Evolutionary conservation across 1,140 invertebrate species (phyloP).

Genomic region (Musca domestica): DNA sequence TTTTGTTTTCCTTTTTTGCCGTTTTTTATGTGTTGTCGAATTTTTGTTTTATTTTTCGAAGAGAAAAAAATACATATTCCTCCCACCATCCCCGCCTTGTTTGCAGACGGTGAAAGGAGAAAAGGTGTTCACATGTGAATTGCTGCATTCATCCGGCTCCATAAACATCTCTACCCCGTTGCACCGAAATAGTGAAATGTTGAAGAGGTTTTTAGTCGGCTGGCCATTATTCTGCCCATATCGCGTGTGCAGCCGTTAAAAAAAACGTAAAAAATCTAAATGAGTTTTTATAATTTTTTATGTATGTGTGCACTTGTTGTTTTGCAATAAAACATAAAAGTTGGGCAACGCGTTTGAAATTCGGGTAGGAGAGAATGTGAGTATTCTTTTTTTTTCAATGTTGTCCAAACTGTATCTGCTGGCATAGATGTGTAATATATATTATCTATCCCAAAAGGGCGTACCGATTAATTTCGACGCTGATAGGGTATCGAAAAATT

Average conservation of each 20-base stretch:
- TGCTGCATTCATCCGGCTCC: constrained; percentile 18
- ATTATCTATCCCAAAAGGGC: too few species aligned
- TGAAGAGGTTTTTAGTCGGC: background rate
- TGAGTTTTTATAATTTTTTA: constrained; percentile 21
- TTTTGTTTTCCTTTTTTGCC: constrained; percentile 25
- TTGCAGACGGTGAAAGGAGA: background rate
- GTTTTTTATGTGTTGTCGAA: constrained; percentile 39
- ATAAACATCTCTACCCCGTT: background rate
- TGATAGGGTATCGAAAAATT: too few species aligned
- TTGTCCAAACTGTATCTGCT: too few species aligned
- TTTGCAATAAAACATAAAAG: background rate
- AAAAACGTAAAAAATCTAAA: constrained; percentile 17
- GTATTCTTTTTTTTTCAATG: background rate
- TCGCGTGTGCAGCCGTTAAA: background rate
- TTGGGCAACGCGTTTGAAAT: too few species aligned
- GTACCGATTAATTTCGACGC: too few species aligned
- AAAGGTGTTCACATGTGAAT: constrained; percentile 28
- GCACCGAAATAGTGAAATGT: constrained; percentile 8
- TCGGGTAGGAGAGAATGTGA: too few species aligned
- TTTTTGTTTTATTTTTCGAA: constrained; percentile 23
- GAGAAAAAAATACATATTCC: background rate
- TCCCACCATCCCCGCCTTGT: background rate
- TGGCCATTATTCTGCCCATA: constrained; percentile 2
- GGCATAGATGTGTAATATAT: too few species aligned
- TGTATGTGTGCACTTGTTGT: background rate